Evolutionary conservation across 2,888 invertebrate genomes (phyloP).

Genomic region (Dendrolimus pini): DNA sequence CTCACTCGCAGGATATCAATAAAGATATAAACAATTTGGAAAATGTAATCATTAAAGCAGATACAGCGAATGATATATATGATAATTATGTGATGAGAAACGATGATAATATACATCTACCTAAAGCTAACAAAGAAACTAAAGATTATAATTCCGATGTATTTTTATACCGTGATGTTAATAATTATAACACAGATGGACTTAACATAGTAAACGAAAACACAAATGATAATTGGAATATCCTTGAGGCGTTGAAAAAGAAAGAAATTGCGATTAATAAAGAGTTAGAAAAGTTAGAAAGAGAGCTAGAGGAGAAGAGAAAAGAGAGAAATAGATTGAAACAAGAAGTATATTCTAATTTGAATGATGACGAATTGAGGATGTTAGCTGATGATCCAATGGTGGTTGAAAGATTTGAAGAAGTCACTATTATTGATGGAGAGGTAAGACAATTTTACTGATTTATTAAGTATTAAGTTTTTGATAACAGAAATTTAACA

Average conservation of each 20-base stretch:
- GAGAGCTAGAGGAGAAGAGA: slow-evolving; percentile 8
- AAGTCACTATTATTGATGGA: slow-evolving; percentile 51
- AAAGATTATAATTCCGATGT: slow-evolving; percentile 4
- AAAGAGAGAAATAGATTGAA: slow-evolving; percentile 9
- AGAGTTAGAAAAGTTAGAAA: slow-evolving; percentile 24
- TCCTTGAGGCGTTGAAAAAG: too few species aligned
- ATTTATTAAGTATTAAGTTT: not conserved
- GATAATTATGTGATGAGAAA: slow-evolving; percentile 12
- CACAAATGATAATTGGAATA: too few species aligned
- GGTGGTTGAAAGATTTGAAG: slow-evolving; percentile 33
- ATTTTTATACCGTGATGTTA: too few species aligned
- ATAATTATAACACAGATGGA: too few species aligned
- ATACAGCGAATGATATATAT: not conserved
- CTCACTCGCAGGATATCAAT: not conserved
- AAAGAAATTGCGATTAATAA: slow-evolving; percentile 8
- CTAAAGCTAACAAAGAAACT: slow-evolving; percentile 8
- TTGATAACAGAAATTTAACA: too few species aligned
- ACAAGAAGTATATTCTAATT: slow-evolving; percentile 22
- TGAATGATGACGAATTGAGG: slow-evolving; percentile 45
- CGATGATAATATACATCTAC: slow-evolving; percentile 17
- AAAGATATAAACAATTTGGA: slow-evolving; percentile 5
- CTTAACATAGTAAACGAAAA: too few species aligned
- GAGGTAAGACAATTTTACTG: slow-evolving; percentile 37
- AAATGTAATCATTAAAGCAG: too few species aligned
- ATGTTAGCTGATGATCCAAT: slow-evolving; percentile 52